Conservation (phyloP, 2,888 invertebrate genomes). For the Limenitis camilla region DNA sequence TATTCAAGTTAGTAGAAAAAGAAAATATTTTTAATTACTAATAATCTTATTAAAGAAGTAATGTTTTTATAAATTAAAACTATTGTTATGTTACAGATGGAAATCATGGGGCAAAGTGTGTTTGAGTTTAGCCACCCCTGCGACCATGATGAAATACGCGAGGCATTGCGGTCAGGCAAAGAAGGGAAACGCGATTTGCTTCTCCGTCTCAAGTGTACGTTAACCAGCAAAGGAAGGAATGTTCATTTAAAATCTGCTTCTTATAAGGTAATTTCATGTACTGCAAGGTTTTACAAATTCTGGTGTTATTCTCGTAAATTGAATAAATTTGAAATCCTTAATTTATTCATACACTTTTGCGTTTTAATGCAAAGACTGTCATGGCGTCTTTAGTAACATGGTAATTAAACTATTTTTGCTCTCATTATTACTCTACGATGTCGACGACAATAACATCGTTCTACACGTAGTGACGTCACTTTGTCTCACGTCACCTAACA, state of each 20-base stretch:
- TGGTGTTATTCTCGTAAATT: background rate
- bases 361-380: no score
- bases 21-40: no score
- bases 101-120: slow-evolving; percentile 94
- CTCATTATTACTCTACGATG: no score
- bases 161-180: slow-evolving; percentile 67
- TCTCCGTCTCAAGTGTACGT: slow-evolving; percentile 92
- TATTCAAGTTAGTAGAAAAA: no score
- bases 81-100: slow-evolving; percentile 80
- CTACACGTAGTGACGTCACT: no score
- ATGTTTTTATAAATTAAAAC: background rate
- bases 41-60: no score
- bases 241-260: slow-evolving; percentile 96
- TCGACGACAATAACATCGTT: no score
- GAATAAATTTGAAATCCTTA: background rate
- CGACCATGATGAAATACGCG: slow-evolving; percentile 92
- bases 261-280: slow-evolving; percentile 82
- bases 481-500: no score
- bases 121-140: slow-evolving; percentile 96
- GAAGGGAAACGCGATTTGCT: slow-evolving; percentile 77
- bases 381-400: no score
- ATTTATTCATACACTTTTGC: no score
- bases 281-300: background rate
- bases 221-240: slow-evolving; percentile 95
- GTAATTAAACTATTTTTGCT: no score